Base-by-base conservation (phyloP, 2,113 vertebrate genomes). In the Cyphomyrus discorhynchus region DNA sequence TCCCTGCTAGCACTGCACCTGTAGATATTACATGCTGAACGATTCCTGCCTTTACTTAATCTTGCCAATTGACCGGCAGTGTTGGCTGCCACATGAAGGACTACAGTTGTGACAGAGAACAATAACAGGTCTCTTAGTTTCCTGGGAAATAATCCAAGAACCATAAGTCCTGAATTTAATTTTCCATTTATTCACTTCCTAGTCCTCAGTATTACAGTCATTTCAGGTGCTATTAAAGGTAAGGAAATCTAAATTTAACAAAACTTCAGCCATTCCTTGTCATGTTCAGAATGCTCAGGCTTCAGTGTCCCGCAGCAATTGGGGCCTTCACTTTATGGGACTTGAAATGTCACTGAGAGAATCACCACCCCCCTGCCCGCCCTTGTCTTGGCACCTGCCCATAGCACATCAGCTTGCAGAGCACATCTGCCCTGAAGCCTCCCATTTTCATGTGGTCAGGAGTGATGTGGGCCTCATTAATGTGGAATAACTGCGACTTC, bases 121-220 rank as follows among this genome's bases (percentile, higher is more conserved):
- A 87, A 87, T 87, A 87, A 87, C 50, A n/a, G 27, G 11, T 87
- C 50, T 87, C 85, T 87, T 87, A 35, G 84, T 86, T 86, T 52
- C 27, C 50, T 53, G 49, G 85, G 85, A 87, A 87, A 87, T 53
- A 87, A 35, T 87, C 50, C 85, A 87, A 87, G 85, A 39, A 87
- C n/a, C 50, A 31, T 35, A 56, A 87, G 50, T 35, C 46, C 27
- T 53, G 49, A 87, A 56, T 87, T 19, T 56, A 87, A 87, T 87
- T 87, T 53, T 87, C 49, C n/a, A 31, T 35, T 53, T 50, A 87
- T 56, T 53, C 50, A 19, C 49, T 56, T 19, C 2, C 5, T n/a
- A 35, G 47, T 53, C 50, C 27, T 56, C 50, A 52, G n/a, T 53
- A n/a, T 87, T 19, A 31, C 47, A 53, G 85, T 15, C 50, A 56